Conservation (phyloP, 2,113 vertebrate genomes). For the Chloroceryle aenea region DNA sequence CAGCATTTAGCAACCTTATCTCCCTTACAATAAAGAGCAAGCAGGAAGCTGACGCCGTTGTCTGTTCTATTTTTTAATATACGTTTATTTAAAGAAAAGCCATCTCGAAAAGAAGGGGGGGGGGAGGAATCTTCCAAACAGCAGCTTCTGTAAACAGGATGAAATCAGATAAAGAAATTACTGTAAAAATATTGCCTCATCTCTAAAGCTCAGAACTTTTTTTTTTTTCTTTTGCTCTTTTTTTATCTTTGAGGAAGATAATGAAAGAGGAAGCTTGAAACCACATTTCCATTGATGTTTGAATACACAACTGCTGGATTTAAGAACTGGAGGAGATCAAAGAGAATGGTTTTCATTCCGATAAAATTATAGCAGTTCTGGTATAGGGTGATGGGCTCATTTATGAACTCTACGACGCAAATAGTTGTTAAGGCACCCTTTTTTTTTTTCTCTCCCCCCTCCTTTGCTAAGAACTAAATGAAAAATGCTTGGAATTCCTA, state of each 20-base stretch:
- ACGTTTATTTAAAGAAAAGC: slow-evolving; percentile 67
- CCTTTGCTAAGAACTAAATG: slow-evolving; percentile 76
- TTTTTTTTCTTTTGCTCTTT: slow-evolving; percentile 73
- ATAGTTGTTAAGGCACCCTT: slow-evolving; percentile 82
- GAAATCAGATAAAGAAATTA: slow-evolving; percentile 84
- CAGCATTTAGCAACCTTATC: slow-evolving; percentile 40
- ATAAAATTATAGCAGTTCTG: slow-evolving; percentile 84
- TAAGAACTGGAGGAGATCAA: slow-evolving; percentile 92
- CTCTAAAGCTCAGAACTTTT: slow-evolving; percentile 77
- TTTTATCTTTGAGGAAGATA: slow-evolving; percentile 91
- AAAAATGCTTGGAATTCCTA: slow-evolving; percentile 81
- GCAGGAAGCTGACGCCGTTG: slow-evolving; percentile 24
- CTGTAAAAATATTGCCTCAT: slow-evolving; percentile 82
- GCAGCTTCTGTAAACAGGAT: slow-evolving; percentile 78
- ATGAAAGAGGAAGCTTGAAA: slow-evolving; percentile 91
- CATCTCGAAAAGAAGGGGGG: neutral
- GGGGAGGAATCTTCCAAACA: slow-evolving; percentile 56
- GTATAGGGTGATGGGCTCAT: slow-evolving; percentile 82
- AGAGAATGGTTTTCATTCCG: slow-evolving; percentile 84
- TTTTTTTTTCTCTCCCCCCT: neutral
- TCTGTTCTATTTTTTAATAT: slow-evolving; percentile 36
- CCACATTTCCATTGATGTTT: slow-evolving; percentile 90
- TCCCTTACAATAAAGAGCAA: neutral
- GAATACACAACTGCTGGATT: slow-evolving; percentile 91
- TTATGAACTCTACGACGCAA: slow-evolving; percentile 85